Evolutionary conservation across 2,888 invertebrate genomes (phyloP).

Genomic region (Papilio protenor): DNA sequence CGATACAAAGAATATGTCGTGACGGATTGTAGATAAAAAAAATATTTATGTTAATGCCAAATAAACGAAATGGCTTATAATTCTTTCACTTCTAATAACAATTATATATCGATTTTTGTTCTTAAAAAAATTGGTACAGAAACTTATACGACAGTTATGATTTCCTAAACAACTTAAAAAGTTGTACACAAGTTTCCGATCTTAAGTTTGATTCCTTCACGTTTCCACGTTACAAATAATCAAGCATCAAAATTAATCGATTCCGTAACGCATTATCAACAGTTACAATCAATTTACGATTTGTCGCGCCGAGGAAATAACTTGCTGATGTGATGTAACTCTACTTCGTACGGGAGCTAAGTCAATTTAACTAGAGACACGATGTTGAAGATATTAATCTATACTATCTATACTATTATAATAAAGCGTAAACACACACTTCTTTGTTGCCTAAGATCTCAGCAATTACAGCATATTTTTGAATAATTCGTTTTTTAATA

Average conservation of each 20-base stretch:
- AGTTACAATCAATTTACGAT: slow-evolving; percentile 43
- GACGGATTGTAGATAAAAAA: background rate
- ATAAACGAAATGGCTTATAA: background rate
- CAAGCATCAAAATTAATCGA: slow-evolving; percentile 41
- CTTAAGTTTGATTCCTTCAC: slow-evolving; percentile 23
- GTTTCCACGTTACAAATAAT: slow-evolving; percentile 36
- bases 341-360: slow-evolving; percentile 1
- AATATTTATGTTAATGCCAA: background rate
- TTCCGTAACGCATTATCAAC: slow-evolving; percentile 41
- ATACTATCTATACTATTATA: too few species aligned
- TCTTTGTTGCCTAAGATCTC: too few species aligned
- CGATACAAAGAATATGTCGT: background rate
- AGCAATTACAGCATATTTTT: too few species aligned
- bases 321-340: slow-evolving; percentile 27
- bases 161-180: slow-evolving; percentile 7
- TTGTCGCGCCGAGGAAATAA: slow-evolving; percentile 30
- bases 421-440: too few species aligned
- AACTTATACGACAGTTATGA: background rate
- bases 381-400: background rate
- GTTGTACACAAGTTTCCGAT: slow-evolving; percentile 2
- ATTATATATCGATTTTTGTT: too few species aligned
- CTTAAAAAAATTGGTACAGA: background rate
- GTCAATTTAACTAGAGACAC: background rate
- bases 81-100: too few species aligned
- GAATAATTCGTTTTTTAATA: too few species aligned